Conservation (phyloP, 2,888 invertebrate species). For the Tenodera sinensis region DNA sequence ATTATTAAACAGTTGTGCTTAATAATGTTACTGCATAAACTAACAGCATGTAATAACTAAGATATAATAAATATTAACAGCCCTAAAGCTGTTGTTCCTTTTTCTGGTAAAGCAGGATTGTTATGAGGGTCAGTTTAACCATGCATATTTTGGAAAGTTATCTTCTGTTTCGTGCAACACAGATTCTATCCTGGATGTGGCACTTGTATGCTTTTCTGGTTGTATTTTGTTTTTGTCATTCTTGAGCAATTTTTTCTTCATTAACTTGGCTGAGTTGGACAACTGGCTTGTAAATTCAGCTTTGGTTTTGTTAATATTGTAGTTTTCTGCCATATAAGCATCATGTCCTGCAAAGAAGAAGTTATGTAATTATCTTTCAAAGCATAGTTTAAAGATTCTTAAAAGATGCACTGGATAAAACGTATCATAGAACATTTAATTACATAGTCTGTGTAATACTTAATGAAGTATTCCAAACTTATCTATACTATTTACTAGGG, state of each 20-base stretch:
- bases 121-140: background rate
- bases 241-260: background rate
- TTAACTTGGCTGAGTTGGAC: background rate
- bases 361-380: background rate
- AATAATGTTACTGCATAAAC: no score
- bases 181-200: background rate
- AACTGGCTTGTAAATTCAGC: background rate
- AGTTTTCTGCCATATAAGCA: conserved; percentile 39
- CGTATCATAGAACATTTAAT: no score
- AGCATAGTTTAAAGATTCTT: background rate
- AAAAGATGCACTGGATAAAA: no score
- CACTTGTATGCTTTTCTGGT: background rate
- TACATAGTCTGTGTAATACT: no score
- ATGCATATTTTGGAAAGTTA: background rate
- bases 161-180: background rate
- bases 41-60: no score
- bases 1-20: no score
- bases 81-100: no score
- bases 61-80: no score
- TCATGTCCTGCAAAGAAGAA: conserved; percentile 43
- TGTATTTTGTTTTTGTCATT: background rate
- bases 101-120: no score
- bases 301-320: background rate
- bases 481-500: no score
- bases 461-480: no score